Percentiles rank a stretch among this genome's conserved stretches.
Evolutionary conservation across 2,797 vertebrate species (phyloP).

Genomic region (Urophycis tenuis): DNA sequence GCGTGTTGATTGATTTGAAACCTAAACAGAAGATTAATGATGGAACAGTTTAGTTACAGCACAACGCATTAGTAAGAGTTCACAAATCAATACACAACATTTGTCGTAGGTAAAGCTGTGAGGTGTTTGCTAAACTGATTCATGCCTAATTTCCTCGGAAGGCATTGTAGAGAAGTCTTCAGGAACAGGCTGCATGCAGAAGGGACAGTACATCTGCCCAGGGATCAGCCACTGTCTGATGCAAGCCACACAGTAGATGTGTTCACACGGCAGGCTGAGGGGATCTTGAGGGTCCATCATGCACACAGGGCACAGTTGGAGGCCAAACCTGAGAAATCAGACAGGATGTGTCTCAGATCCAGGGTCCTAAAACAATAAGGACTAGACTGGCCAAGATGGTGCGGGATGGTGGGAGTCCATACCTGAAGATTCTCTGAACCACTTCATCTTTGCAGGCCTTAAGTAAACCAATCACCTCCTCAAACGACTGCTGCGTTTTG

Average conservation of each 20-base stretch:
- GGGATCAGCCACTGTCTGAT: conserved; percentile 69
- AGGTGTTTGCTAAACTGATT: neutral
- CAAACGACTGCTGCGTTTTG: conserved; percentile 75
- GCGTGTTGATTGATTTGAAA: conserved; percentile 65
- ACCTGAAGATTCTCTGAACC: conserved; percentile 71
- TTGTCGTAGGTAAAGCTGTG: neutral
- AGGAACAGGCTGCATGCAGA: conserved; percentile 60
- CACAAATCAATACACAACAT: neutral
- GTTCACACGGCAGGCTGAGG: conserved; percentile 76
- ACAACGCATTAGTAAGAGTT: neutral
- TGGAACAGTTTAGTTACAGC: neutral
- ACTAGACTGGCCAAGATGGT: neutral
- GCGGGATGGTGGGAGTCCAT: conserved; percentile 22
- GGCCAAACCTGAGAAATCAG: conserved; percentile 63
- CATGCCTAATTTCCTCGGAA: conserved; percentile 73
- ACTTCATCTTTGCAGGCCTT: conserved; percentile 77
- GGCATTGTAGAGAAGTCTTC: conserved; percentile 60
- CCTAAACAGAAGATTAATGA: neutral
- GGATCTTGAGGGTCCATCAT: conserved; percentile 76
- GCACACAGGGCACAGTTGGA: conserved; percentile 74
- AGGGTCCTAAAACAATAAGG: neutral
- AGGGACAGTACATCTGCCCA: conserved; percentile 79
- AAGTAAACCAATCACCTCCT: conserved; percentile 74
- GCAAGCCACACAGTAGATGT: conserved; percentile 80
- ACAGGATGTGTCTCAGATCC: neutral